Evolutionary conservation across 2,113 vertebrate genomes (phyloP).

Genomic region (Chloebia gouldiae): DNA sequence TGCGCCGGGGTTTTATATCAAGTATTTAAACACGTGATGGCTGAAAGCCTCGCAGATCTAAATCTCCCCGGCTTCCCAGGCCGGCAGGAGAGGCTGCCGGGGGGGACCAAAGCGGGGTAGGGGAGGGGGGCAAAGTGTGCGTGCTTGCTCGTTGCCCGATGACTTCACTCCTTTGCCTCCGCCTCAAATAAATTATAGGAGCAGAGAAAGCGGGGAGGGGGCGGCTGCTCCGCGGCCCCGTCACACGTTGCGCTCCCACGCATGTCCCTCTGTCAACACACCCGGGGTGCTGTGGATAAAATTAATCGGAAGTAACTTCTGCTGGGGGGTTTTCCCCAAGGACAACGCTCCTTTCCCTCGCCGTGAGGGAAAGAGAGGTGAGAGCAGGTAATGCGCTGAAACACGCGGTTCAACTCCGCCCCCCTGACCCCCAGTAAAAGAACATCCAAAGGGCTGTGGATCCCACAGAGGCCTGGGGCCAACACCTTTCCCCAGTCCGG

Average conservation of each 20-base stretch:
- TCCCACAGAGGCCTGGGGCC: not conserved
- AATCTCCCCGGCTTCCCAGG: conserved; percentile 67
- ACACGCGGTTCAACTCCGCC: not conserved
- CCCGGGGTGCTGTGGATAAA: not conserved
- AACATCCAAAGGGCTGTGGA: not conserved
- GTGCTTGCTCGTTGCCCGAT: not conserved
- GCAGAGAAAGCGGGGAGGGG: not conserved
- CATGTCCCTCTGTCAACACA: not conserved
- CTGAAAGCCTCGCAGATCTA: conserved; percentile 79
- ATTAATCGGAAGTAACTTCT: not conserved
- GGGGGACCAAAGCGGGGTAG: not conserved
- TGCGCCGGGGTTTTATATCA: conserved; percentile 85
- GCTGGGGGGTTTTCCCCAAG: no score
- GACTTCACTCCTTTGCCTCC: not conserved
- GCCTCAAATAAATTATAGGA: conserved; percentile 3
- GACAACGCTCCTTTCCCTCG: not conserved
- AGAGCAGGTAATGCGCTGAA: not conserved
- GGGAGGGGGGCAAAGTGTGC: not conserved
- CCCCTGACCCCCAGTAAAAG: not conserved
- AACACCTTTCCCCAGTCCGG: not conserved
- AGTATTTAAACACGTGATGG: conserved; percentile 89
- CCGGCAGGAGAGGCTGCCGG: conserved; percentile 66
- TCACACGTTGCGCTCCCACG: not conserved
- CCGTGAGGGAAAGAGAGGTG: not conserved
- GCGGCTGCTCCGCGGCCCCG: not conserved